Base-by-base conservation (phyloP, 1,140 invertebrate species). In the Drosophila busckii region DNA sequence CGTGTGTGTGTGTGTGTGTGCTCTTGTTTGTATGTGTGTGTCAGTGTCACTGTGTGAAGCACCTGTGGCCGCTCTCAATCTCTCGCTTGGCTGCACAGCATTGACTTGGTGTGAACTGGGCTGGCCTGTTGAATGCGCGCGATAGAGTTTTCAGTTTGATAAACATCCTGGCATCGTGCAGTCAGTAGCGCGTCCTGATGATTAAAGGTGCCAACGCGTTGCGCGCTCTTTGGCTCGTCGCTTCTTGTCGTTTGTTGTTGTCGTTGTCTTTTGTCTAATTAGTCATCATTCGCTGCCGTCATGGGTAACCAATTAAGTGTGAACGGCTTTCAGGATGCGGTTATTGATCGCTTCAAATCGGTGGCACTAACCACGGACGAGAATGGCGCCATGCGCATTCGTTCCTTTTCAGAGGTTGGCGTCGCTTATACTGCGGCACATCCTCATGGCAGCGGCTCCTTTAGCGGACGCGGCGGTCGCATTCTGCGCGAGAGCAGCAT, bases 241-340 rank as follows among this genome's bases (percentile, higher is more conserved):
- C 22, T 32, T 10, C 37, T 53, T 42, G 13, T 56, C n/a, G 19
- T 50, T 20, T 26, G 38, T 29, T 54, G 9, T 15, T 25, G 26
- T 13, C 17, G 12, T 48, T 26, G 23, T 29, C 25, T 7, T 38
- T 23, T 29, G 13, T 25, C 26, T 41, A 25, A 38, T 54, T 46
- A 55, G 31, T 54, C 12, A 17, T 6, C 6, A 4, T 8, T 22
- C 22, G 22, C 12, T 28, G 46, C 38, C 54, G 25, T 29, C 17
- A 85, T 85, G 83, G 83, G 83, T 55, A 85, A 85, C 60, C 73
- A 83, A 41, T 60, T 85, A 60, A 83, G 65, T 48, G 71, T 85
- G 29, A 85, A 69, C 45, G 69, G 73, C 42, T 55, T 85, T 15
- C 83, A 85, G 56, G 83, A 70, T 50, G 76, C 83, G 56, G 69